Percentiles rank a stretch among this genome's conserved stretches.
Conservation (phyloP, 2,888 invertebrate species). For the Colostygia pectinataria region DNA sequence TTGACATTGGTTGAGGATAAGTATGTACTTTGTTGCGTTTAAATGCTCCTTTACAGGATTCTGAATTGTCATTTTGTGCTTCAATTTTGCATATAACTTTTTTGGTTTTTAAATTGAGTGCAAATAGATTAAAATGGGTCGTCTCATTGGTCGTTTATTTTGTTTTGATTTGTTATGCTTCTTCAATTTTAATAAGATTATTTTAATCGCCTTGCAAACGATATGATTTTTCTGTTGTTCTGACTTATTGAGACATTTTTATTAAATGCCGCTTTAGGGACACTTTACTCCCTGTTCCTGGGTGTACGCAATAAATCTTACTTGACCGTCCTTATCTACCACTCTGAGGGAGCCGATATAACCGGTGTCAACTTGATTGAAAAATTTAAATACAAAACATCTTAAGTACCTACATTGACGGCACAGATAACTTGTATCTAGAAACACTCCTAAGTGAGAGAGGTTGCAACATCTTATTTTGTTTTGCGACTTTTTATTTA, state of each 20-base stretch:
- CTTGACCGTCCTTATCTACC: constrained; percentile 69
- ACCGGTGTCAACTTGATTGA: constrained; percentile 61
- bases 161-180: constrained; percentile 1
- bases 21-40: constrained; percentile 26
- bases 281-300: constrained; percentile 45
- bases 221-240: not conserved
- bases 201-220: not conserved
- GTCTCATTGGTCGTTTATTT: constrained; percentile 4
- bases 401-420: constrained; percentile 35
- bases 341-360: constrained; percentile 72
- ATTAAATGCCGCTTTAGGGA: constrained; percentile 54
- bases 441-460: constrained; percentile 32
- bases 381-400: constrained; percentile 70
- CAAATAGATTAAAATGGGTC: constrained; percentile 13
- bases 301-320: constrained; percentile 75
- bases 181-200: not conserved
- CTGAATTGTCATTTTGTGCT: constrained; percentile 26
- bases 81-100: constrained; percentile 14
- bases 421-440: constrained; percentile 35
- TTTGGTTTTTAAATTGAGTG: constrained; percentile 24
- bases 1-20: constrained; percentile 51
- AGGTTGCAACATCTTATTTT: constrained; percentile 13
- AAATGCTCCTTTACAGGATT: constrained; percentile 30
- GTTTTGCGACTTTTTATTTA: constrained; percentile 12
- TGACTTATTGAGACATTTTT: constrained; percentile 55